A percentile compares a stretch with the other conserved stretches of the same genome.
phyloP scores from a whole-genome alignment of 2,113 vertebrate genomes.

The Anthoscopus minutus region DNA sequence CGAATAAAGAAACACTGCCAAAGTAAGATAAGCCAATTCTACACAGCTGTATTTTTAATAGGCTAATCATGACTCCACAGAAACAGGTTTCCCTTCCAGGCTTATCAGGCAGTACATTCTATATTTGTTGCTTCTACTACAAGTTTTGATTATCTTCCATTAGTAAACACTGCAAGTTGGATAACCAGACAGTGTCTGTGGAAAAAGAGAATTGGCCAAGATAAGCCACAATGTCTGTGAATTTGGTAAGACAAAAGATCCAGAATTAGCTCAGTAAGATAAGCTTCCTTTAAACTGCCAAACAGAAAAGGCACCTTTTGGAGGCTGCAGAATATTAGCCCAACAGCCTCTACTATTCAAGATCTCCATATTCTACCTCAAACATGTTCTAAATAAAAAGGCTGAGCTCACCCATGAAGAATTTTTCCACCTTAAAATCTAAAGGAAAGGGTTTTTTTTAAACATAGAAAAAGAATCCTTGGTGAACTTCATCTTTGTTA shows the following conservation, averaged over 20 bases:
- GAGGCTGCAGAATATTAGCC: conserved; percentile 18
- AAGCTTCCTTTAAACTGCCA: conserved; percentile 31
- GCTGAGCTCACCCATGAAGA: background rate
- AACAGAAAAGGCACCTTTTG: conserved; percentile 4
- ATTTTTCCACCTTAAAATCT: background rate
- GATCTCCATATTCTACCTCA: background rate
- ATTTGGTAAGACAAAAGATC: conserved; percentile 46
- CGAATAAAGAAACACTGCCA: conserved; percentile 6
- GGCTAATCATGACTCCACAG: conserved; percentile 42
- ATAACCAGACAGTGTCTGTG: background rate
- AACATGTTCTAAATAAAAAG: background rate
- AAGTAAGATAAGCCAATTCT: conserved; percentile 51
- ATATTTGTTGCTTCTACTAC: conserved; percentile 46
- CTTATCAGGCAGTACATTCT: conserved; percentile 40
- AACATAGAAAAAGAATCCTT: background rate
- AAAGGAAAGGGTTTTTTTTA: background rate
- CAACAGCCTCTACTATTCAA: background rate
- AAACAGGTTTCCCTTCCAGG: conserved; percentile 53
- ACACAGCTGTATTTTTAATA: conserved; percentile 40
- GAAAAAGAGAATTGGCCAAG: background rate
- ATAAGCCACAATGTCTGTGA: conserved; percentile 30
- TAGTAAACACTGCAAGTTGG: conserved; percentile 51
- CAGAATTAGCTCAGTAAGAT: conserved; percentile 38
- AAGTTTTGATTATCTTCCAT: conserved; percentile 37
- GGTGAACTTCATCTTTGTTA: background rate